These are phyloP conservation scores for Marcusenius ussheri DNA, from an alignment of 2,113 vertebrate species.

Conservation along the genomic window DNA sequence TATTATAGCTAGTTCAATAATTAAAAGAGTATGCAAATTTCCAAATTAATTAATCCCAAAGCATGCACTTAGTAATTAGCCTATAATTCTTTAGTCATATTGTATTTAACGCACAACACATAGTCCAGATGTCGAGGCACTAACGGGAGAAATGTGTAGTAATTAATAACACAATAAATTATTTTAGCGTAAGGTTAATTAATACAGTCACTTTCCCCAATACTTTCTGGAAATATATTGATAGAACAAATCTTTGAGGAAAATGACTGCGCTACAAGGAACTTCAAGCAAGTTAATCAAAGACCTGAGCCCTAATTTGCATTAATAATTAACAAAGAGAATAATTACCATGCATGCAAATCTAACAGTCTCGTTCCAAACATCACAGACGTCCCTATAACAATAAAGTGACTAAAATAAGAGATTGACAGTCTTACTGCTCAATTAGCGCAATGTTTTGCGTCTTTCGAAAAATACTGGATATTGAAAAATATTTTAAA, in stretches of 20 bases:
- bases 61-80: constrained; percentile 59
- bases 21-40: constrained; percentile 60
- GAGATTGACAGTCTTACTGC: neutral
- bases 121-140: constrained; percentile 39
- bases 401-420: neutral
- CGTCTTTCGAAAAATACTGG: neutral
- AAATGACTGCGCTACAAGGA: constrained; percentile 59
- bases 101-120: constrained; percentile 38
- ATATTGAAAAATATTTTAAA: neutral
- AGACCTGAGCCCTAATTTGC: constrained; percentile 57
- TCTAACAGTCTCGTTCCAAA: constrained; percentile 8
- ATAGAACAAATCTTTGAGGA: constrained; percentile 52
- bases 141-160: constrained; percentile 42
- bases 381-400: neutral
- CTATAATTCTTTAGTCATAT: constrained; percentile 50
- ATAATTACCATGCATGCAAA: constrained; percentile 33
- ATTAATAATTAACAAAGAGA: constrained; percentile 57
- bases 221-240: constrained; percentile 46
- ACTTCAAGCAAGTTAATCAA: constrained; percentile 56
- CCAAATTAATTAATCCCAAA: constrained; percentile 46
- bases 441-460: neutral
- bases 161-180: constrained; percentile 56
- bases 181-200: constrained; percentile 59
- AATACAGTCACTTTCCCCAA: constrained; percentile 45
- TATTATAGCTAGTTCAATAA: constrained; percentile 56